Conservation (phyloP, 35 echinoderm and acorn worm genomes). For the Diadema setosum region DNA sequence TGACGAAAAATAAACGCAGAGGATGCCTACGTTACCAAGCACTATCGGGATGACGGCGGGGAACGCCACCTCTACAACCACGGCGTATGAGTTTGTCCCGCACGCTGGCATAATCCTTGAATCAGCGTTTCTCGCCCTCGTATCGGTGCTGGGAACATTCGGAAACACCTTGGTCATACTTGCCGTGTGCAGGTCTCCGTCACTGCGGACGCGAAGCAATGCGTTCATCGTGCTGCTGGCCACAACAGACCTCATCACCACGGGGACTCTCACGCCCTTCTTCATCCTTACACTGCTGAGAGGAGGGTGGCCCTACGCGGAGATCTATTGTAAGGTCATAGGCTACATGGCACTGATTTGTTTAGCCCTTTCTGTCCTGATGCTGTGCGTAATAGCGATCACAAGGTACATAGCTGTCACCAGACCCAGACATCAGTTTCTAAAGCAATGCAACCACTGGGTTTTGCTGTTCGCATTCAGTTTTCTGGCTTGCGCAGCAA, state of each 20-base stretch:
- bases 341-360: slow-evolving; percentile 67
- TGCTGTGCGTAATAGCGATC: slow-evolving; percentile 47
- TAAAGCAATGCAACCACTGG: slow-evolving; percentile 33
- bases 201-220: slow-evolving; percentile 53
- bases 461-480: background rate
- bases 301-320: slow-evolving; percentile 49
- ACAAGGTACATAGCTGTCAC: slow-evolving; percentile 73
- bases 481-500: background rate
- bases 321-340: slow-evolving; percentile 32
- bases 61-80: too few species aligned
- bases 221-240: slow-evolving; percentile 62
- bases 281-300: slow-evolving; percentile 52
- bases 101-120: slow-evolving; percentile 43
- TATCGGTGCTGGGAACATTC: slow-evolving; percentile 43
- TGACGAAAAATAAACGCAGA: too few species aligned
- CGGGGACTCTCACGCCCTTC: slow-evolving; percentile 19
- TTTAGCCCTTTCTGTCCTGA: slow-evolving; percentile 59
- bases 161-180: slow-evolving; percentile 79
- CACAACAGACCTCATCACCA: slow-evolving; percentile 47
- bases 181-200: slow-evolving; percentile 43
- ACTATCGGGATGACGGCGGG: too few species aligned
- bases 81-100: too few species aligned
- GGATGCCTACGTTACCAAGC: too few species aligned
- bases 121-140: slow-evolving; percentile 35
- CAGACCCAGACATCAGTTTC: slow-evolving; percentile 43